Evolutionary conservation across 2,797 vertebrate genomes (phyloP).

Genomic region (Natrix natrix): DNA sequence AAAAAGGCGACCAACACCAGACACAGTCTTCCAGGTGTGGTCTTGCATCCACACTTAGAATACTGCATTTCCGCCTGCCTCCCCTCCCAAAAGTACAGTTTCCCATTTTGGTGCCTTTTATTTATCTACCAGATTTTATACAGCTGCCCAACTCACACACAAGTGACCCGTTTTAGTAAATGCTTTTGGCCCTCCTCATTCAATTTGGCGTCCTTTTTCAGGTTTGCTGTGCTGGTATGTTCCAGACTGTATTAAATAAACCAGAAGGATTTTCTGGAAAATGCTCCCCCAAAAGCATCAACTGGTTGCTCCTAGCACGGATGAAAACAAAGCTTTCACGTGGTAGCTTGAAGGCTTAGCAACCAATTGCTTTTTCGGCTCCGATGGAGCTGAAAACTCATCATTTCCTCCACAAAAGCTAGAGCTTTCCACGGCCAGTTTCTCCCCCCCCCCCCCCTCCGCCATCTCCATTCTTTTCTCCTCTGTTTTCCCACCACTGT

Average conservation of each 20-base stretch:
- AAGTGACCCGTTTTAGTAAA: not conserved
- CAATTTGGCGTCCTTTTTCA: not conserved
- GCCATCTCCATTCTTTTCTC: not conserved
- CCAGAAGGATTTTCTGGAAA: not conserved
- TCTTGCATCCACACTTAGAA: not conserved
- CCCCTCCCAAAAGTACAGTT: not conserved
- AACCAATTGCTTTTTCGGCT: not conserved
- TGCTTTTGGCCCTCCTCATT: not conserved
- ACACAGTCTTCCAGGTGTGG: not conserved
- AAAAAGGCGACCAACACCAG: not conserved
- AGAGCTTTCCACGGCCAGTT: not conserved
- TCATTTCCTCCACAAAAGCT: slow-evolving; percentile 34
- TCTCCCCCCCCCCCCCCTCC: no score
- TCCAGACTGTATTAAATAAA: not conserved
- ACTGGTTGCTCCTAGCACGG: not conserved
- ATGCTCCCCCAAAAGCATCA: not conserved
- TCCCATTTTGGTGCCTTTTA: not conserved
- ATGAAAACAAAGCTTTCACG: not conserved
- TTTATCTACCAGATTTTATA: not conserved
- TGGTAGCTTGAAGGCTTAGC: not conserved
- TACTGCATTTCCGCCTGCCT: accelerated
- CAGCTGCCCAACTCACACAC: not conserved
- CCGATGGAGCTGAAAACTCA: slow-evolving; percentile 32
- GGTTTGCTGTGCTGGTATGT: not conserved
- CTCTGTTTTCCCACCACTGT: not conserved